Percentiles rank a stretch among this genome's conserved stretches.
Conservation (phyloP, 1,140 invertebrate genomes). For the Scaptodrosophila lebanonensis region DNA sequence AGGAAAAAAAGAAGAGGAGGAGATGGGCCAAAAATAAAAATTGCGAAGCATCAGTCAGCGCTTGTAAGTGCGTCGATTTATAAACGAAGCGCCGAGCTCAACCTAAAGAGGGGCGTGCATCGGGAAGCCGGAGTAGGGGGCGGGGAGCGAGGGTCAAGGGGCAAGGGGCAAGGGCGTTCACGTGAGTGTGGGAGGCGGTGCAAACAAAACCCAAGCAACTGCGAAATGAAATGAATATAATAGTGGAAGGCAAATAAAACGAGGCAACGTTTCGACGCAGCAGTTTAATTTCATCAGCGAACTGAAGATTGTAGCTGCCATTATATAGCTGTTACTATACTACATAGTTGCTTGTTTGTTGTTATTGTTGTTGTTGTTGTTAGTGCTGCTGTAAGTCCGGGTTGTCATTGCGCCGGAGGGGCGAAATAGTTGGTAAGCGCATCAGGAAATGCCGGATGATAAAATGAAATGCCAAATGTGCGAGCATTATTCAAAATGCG, state of each 20-base stretch:
- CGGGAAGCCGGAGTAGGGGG: too few species aligned
- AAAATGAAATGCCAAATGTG: slow-evolving; percentile 74
- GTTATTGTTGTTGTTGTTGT: slow-evolving; percentile 3
- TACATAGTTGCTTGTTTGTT: too few species aligned
- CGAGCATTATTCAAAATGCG: slow-evolving; percentile 68
- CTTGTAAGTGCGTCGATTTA: background rate
- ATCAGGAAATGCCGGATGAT: slow-evolving; percentile 69
- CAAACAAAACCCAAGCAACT: slow-evolving; percentile 9
- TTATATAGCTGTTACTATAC: too few species aligned
- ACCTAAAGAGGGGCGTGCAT: too few species aligned
- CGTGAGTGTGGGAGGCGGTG: too few species aligned
- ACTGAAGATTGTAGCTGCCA: slow-evolving; percentile 13
- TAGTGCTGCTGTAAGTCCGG: background rate
- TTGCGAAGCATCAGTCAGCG: slow-evolving; percentile 12
- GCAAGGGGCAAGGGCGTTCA: too few species aligned
- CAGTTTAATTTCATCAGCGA: slow-evolving; percentile 67
- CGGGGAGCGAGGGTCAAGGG: too few species aligned
- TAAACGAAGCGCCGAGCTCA: too few species aligned
- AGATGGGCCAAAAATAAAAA: background rate
- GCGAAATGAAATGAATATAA: slow-evolving; percentile 58
- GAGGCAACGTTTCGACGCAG: slow-evolving; percentile 24
- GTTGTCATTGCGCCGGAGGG: background rate
- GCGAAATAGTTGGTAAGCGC: slow-evolving; percentile 34
- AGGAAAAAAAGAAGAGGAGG: slow-evolving; percentile 3
- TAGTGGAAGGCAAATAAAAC: slow-evolving; percentile 61